phyloP scores from a whole-genome alignment of 2,113 vertebrate genomes.

The Tyto alba region DNA sequence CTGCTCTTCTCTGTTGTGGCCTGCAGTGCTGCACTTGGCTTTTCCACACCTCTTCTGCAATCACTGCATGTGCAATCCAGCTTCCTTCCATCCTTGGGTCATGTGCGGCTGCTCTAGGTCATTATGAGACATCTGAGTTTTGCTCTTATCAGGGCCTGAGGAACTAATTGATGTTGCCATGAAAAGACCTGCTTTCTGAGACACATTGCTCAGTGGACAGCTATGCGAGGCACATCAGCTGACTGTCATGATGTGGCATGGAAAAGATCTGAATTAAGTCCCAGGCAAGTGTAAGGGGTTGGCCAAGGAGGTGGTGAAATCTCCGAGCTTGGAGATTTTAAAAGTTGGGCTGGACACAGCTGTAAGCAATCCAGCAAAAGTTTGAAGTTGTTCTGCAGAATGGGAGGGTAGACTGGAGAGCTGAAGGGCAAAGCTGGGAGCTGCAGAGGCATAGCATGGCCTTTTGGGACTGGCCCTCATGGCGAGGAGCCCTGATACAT shows the following conservation, averaged over 20 bases:
- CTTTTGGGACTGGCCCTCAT: background rate
- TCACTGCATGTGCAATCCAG: background rate
- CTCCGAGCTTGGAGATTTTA: background rate
- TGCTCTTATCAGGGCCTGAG: background rate
- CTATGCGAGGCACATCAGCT: background rate
- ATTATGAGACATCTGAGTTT: background rate
- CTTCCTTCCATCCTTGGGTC: background rate
- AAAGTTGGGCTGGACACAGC: background rate
- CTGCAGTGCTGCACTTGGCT: background rate
- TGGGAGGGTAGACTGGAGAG: background rate
- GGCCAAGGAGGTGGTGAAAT: background rate
- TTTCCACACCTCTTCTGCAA: background rate
- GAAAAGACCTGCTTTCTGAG: background rate
- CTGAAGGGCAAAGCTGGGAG: background rate
- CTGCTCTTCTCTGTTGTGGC: background rate
- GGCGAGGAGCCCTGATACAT: background rate
- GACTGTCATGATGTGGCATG: background rate
- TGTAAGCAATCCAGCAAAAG: background rate
- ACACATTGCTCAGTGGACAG: background rate
- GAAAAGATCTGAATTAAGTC: background rate
- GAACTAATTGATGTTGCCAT: background rate
- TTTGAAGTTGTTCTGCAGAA: background rate
- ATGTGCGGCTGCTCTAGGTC: background rate
- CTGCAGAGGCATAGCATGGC: fast-evolving
- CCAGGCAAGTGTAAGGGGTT: background rate